A percentile compares a stretch with the other conserved stretches of the same genome.
Evolutionary conservation across 2,888 invertebrate genomes (phyloP).

Genomic region (Pyralis farinalis): DNA sequence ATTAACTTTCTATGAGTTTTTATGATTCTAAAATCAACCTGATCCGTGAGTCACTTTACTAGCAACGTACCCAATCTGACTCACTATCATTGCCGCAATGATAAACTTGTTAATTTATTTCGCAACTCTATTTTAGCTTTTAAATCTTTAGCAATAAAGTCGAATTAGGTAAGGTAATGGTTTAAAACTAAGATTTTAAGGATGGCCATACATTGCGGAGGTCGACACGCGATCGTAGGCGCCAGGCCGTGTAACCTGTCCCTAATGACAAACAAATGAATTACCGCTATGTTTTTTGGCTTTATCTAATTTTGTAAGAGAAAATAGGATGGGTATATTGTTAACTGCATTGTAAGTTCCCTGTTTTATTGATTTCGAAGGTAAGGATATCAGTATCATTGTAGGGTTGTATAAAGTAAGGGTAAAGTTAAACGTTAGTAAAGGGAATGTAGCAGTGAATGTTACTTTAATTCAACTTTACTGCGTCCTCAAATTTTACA

Average conservation of each 20-base stretch:
- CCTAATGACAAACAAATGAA: slow-evolving; percentile 62
- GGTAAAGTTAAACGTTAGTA: slow-evolving; percentile 7
- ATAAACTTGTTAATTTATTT: slow-evolving; percentile 14
- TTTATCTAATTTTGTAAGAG: slow-evolving; percentile 22
- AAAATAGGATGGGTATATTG: slow-evolving; percentile 13
- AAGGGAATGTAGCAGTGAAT: neutral
- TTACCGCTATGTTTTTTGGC: slow-evolving; percentile 33
- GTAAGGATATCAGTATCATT: slow-evolving; percentile 3
- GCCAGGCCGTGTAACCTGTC: slow-evolving; percentile 51
- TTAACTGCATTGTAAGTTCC: slow-evolving; percentile 2
- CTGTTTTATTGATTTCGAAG: slow-evolving; percentile 17
- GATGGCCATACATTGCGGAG: slow-evolving; percentile 37
- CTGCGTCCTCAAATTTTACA: slow-evolving; percentile 3
- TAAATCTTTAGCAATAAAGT: neutral
- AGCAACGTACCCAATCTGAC: slow-evolving; percentile 44
- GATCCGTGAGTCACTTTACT: slow-evolving; percentile 47
- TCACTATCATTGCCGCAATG: slow-evolving; percentile 68
- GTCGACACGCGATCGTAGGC: slow-evolving; percentile 64
- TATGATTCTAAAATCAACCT: slow-evolving; percentile 13
- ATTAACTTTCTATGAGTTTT: slow-evolving; percentile 19
- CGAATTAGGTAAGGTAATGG: neutral
- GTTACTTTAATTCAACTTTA: slow-evolving; percentile 5
- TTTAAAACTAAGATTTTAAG: slow-evolving; percentile 16
- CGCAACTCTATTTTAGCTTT: neutral
- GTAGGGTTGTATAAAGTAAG: slow-evolving; percentile 4